These are phyloP conservation scores for Atractosteus spatula DNA, from an alignment of 2,113 vertebrate species.

Conservation along the genomic window DNA sequence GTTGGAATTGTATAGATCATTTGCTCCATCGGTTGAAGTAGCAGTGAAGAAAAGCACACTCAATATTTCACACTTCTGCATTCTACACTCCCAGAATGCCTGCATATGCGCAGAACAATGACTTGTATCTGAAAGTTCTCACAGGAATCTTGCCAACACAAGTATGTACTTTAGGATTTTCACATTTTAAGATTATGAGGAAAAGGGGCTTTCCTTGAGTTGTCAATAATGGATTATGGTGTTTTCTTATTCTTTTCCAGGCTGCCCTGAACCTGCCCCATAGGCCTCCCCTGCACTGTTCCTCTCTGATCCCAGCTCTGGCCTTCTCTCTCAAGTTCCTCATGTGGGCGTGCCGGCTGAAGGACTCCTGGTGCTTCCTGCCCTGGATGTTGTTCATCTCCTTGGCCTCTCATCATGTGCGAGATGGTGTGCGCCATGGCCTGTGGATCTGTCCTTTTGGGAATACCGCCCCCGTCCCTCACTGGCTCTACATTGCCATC, in stretches of 20 bases:
- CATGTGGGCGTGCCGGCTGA: conserved; percentile 83
- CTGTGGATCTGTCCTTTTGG: conserved; percentile 92
- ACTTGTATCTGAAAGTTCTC: no score
- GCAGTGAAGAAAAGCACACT: no score
- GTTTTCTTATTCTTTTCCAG: conserved; percentile 48
- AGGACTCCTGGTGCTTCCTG: conserved; percentile 90
- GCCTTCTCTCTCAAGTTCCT: conserved; percentile 79
- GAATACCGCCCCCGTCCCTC: conserved; percentile 85
- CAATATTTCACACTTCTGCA: no score
- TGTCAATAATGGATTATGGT: no score
- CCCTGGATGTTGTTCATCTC: conserved; percentile 95
- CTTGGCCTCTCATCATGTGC: conserved; percentile 88
- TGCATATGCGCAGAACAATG: no score
- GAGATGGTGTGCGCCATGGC: conserved; percentile 86
- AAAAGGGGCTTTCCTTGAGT: no score
- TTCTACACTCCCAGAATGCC: no score
- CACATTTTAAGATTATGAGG: no score
- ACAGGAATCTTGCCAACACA: no score
- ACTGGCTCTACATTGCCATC: conserved; percentile 88
- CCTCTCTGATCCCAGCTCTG: conserved; percentile 80
- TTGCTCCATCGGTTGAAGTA: no score
- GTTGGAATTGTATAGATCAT: no score
- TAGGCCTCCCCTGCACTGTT: conserved; percentile 90
- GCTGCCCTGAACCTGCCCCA: conserved; percentile 80
- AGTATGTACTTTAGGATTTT: no score